phyloP scores from a whole-genome alignment of 2,113 vertebrate species.

The Tringa solitaria region DNA sequence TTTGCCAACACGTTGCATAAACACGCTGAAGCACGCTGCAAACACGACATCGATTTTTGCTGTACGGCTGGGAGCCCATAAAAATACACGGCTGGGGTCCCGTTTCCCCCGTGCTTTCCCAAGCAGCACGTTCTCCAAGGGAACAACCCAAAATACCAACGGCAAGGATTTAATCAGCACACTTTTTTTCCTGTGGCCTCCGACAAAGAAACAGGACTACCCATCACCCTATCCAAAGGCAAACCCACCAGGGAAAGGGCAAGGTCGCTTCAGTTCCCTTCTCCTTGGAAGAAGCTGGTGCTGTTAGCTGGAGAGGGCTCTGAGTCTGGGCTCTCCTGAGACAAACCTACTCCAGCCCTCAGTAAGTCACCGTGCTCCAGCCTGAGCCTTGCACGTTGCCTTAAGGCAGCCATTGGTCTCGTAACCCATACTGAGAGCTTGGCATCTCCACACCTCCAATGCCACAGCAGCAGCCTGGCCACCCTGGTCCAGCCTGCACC shows the following conservation, averaged over 20 bases:
- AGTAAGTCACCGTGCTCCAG: rapidly evolving
- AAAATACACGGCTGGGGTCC: background rate
- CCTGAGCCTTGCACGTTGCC: background rate
- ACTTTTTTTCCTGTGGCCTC: rapidly evolving
- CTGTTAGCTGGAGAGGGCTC: background rate
- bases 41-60: background rate
- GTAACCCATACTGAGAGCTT: background rate
- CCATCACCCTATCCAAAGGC: background rate
- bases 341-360: background rate
- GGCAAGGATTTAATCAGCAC: background rate
- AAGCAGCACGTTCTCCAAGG: background rate
- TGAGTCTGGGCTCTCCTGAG: background rate
- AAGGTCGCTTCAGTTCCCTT: no score
- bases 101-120: rapidly evolving
- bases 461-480: no score
- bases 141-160: background rate
- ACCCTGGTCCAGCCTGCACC: rapidly evolving
- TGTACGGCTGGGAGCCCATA: background rate
- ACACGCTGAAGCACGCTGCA: rapidly evolving
- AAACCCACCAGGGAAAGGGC: background rate
- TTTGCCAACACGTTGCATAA: background rate
- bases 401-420: background rate
- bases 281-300: no score
- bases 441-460: background rate
- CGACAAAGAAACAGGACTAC: rapidly evolving